Base-by-base conservation (phyloP, 1,140 invertebrate species). In the Drosophila insularis region DNA sequence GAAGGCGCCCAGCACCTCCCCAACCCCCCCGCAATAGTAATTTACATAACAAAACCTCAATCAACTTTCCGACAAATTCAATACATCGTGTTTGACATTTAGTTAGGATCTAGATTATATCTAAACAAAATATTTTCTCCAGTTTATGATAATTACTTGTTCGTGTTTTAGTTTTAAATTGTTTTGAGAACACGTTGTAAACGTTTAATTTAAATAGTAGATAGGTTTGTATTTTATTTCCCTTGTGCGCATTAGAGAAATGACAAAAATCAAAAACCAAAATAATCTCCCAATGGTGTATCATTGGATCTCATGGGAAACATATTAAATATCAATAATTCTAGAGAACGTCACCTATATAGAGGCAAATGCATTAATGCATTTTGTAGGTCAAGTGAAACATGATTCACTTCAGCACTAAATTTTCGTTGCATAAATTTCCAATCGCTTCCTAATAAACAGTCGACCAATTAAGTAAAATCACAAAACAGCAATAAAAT, bases 371-470 rank as follows among this genome's bases (percentile, higher is more conserved):
- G 55, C 35, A 55, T 40, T 50, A 61, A 11, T 63, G 59, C 65
- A 54, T 56, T 75, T 39, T 63, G 72, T 76, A 66, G 72, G 73
- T 76, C 73, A 76, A 76, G 73, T 75, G 73, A 60, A 76, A 76
- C 73, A 55, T 63, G 72, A 75, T 75, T 75, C 32, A 19, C 55
- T 37, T 58, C 11, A 37, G 14, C 13, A 37, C 8, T 19, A 21
- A 21, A 21, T 11, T 35, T 11, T 35, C 32, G 7, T 1, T 35
- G 32, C 43, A 10, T 50, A 21, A 10, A 50, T 14, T 50, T 50
- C n/a, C n/a, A 17, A 11, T 4, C 7, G 27, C 55, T 37, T 58
- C 55, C 55, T 37, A 37, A 4, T 50, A 50, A 50, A 50, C 17
- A 21, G 17, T 21, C 10, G 2, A 50, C 21, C 43, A 70, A 13